These are phyloP conservation scores for Cirrhinus mrigala DNA, from an alignment of 2,797 vertebrate species.

Conservation along the genomic window DNA sequence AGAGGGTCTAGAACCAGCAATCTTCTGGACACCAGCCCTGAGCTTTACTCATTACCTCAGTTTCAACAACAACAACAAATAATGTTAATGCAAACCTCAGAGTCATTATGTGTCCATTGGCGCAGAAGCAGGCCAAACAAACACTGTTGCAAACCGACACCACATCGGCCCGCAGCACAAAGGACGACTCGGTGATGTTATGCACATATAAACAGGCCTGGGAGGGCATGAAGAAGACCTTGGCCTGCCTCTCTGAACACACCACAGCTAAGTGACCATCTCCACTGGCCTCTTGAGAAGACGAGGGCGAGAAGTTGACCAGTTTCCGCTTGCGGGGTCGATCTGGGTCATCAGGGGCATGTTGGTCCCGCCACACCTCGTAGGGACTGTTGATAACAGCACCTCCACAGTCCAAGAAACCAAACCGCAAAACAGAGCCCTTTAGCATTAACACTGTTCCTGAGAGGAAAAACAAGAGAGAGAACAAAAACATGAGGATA, in stretches of 20 bases:
- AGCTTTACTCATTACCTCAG: neutral
- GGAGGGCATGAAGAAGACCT: conserved; percentile 95
- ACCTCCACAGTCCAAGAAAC: conserved; percentile 90
- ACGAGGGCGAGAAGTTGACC: conserved; percentile 88
- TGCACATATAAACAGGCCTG: conserved; percentile 95
- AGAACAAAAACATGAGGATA: neutral
- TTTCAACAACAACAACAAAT: neutral
- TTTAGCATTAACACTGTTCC: conserved; percentile 91
- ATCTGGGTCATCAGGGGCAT: conserved; percentile 86
- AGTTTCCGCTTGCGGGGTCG: conserved; percentile 88
- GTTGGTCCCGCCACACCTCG: conserved; percentile 92
- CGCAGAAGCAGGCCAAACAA: conserved; percentile 96
- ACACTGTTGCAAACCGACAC: conserved; percentile 91
- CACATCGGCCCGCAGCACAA: conserved; percentile 91
- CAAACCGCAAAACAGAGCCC: conserved; percentile 89
- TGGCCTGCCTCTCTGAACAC: conserved; percentile 98
- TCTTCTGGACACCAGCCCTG: neutral
- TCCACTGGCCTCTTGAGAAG: conserved; percentile 86
- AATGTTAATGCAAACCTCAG: conserved; percentile 83
- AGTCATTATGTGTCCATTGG: conserved; percentile 97
- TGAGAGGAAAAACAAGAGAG: conserved; percentile 62
- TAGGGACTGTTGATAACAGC: conserved; percentile 86
- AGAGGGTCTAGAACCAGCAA: neutral
- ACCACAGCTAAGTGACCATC: conserved; percentile 94
- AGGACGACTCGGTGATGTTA: conserved; percentile 98